Evolutionary conservation across 2,797 vertebrate species (phyloP), one percentile per base, ranked within the genome.

Genomic region (Etheostoma nigrum): DNA sequence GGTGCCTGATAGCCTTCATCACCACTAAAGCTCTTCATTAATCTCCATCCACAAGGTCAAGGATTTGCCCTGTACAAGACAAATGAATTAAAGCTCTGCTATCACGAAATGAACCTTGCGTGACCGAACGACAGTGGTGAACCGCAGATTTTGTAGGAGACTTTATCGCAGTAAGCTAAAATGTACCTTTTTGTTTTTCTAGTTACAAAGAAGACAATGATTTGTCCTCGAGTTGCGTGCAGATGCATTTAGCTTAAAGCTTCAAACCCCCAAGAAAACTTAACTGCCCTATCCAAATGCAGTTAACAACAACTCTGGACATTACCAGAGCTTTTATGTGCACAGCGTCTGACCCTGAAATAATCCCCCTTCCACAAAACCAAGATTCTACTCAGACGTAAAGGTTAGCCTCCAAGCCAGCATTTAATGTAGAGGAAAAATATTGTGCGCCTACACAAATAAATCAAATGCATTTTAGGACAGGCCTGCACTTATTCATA

Each of bases 21-120:
- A 40, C 85, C 66, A 74, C 90, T 92, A 93, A 92, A 92, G 90
- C 92, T 91, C 82, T 89, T 92, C 90, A 94, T 95, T 94, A 95
- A 95, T 94, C 94, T 95, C 87, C 88, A 93, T 93, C 89, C 85
- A 81, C 84, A 89, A 91, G 92, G 91, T 93, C 91, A 94, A 91
- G 82, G 85, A 93, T 90, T 83, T 72, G 87, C 79, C 77, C 90
- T 14, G 71, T 82, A 86, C 89, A 89, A 86, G 91, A 89, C 86
- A 89, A 91, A 93, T 89, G 86, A 92, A 92, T 93, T 91, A 88
- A 88, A 85, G 80, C 81, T 61, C 55, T 1, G 27, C 80, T 81
- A 65, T 91, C 74, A 65, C 78, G 80, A 86, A 84, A 65, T 72
- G 78, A 92, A 84, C 86, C 76, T 48, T 23, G 66, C 30, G 52